Percentiles rank a stretch among this genome's conserved stretches.
Conservation (phyloP, 2,113 vertebrate species). For the Ageneiosus marmoratus region DNA sequence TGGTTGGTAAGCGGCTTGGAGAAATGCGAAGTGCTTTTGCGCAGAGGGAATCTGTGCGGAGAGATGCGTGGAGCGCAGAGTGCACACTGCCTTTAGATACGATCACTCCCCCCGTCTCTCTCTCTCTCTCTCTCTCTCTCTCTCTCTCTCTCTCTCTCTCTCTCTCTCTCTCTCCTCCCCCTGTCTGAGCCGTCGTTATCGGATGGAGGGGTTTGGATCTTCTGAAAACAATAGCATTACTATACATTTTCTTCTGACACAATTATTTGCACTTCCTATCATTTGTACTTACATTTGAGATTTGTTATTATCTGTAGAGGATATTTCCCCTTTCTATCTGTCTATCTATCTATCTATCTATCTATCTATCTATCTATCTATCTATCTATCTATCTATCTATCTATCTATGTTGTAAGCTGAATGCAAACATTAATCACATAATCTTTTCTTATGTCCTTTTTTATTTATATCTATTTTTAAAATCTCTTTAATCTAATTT, state of each 20-base stretch:
- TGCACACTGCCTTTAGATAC: constrained; percentile 17
- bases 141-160: background rate
- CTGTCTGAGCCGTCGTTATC: background rate
- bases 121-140: background rate
- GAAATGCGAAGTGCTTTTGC: constrained; percentile 2
- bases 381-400: too few species aligned
- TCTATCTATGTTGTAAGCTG: background rate
- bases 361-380: too few species aligned
- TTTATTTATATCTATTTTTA: background rate
- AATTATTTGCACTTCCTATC: too few species aligned
- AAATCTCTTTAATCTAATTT: too few species aligned
- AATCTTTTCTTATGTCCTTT: background rate
- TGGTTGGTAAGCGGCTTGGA: background rate
- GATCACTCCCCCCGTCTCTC: background rate
- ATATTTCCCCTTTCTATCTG: too few species aligned
- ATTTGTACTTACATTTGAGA: too few species aligned
- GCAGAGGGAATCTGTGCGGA: constrained; percentile 5
- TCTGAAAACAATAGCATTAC: too few species aligned
- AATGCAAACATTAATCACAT: background rate
- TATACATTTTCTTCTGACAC: too few species aligned
- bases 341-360: too few species aligned
- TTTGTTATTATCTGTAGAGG: too few species aligned
- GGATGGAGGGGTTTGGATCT: background rate
- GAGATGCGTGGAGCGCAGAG: constrained; percentile 3
- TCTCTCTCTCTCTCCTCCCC: background rate